Evolutionary conservation across 1,140 invertebrate species (phyloP).

Genomic region (Glomeris maerens): DNA sequence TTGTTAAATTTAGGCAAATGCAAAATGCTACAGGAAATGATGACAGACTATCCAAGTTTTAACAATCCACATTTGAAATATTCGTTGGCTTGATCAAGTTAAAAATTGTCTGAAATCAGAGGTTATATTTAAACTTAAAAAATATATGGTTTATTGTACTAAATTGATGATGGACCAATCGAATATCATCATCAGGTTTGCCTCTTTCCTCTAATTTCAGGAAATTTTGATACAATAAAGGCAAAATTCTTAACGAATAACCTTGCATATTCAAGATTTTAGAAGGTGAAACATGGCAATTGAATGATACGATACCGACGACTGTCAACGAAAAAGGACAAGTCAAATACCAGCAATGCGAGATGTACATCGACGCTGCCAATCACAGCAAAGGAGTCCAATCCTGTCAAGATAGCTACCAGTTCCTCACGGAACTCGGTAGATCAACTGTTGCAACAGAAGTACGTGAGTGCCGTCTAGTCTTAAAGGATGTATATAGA

Average conservation of each 20-base stretch:
- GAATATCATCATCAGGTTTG: background rate
- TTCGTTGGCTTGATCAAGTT: too few species aligned
- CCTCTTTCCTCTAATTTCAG: background rate
- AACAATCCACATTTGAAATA: too few species aligned
- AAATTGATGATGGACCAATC: background rate
- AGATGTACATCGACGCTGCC: constrained; percentile 22
- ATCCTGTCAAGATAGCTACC: constrained; percentile 24
- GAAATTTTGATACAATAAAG: background rate
- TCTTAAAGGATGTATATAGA: background rate
- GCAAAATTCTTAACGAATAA: too few species aligned
- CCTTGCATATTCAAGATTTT: too few species aligned
- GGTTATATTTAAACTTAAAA: too few species aligned
- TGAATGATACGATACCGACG: background rate
- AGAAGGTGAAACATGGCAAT: background rate
- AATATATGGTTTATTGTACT: too few species aligned
- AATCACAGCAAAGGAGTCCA: constrained; percentile 21
- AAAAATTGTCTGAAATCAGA: too few species aligned
- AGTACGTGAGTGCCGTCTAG: constrained; percentile 15
- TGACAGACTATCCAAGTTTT: too few species aligned
- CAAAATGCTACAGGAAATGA: too few species aligned
- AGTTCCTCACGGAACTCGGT: constrained; percentile 19
- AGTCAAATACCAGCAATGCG: constrained; percentile 12
- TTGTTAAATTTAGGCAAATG: too few species aligned
- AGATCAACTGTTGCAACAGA: constrained; percentile 26
- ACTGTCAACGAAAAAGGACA: background rate